These are phyloP conservation scores for Chlorodrepanis virens DNA, from an alignment of 2,113 vertebrate genomes.

Conservation along the genomic window DNA sequence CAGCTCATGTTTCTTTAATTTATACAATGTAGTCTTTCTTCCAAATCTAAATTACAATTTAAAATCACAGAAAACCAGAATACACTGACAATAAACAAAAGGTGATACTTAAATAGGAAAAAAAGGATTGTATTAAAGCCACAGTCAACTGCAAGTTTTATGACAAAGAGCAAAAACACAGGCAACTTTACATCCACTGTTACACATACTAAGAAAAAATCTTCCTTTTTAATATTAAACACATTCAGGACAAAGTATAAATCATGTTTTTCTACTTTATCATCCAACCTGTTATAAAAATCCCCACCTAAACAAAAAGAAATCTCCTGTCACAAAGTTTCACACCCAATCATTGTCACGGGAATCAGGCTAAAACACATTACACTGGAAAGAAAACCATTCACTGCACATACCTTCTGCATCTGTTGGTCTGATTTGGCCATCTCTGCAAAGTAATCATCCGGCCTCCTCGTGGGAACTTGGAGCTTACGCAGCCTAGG, in stretches of 20 bases:
- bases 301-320: background rate
- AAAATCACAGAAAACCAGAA: background rate
- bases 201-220: background rate
- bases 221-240: background rate
- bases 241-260: background rate
- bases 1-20: background rate
- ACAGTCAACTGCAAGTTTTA: background rate
- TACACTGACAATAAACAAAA: background rate
- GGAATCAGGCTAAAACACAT: background rate
- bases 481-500: slow-evolving; percentile 80
- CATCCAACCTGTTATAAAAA: background rate
- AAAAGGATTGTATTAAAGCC: background rate
- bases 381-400: background rate
- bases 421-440: slow-evolving; percentile 97
- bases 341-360: background rate
- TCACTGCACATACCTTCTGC: slow-evolving; percentile 85
- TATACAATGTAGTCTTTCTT: background rate
- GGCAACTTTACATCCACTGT: background rate
- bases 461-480: slow-evolving; percentile 86
- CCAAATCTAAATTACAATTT: background rate
- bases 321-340: background rate
- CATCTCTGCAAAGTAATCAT: slow-evolving; percentile 99
- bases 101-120: background rate
- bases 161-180: background rate
- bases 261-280: background rate